Evolutionary conservation across 2,113 vertebrate species (phyloP), one percentile per base, ranked within the genome.

Genomic region (Saccopteryx leptura): DNA sequence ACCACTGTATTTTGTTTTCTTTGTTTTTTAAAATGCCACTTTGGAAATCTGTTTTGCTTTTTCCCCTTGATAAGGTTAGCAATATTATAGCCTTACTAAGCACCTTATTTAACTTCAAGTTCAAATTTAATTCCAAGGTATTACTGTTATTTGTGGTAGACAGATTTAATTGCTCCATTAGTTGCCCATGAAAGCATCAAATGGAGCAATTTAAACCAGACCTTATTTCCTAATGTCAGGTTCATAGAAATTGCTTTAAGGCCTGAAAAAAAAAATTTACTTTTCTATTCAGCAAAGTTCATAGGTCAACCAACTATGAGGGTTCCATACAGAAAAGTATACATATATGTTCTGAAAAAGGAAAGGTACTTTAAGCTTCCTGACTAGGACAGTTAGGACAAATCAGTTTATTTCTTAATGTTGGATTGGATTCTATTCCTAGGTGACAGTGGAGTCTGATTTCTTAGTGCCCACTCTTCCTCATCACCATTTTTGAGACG

Each of bases 91-190:
- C 11, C 5, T 92, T 50, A 61, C 9, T 2, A 76, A 81, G 17
- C 28, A 90, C 31, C 21, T 89, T 56, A 69, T 61, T 90, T 69
- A 28, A 61, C 31, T 65, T 31, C 1, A 23, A 63, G 3, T 72
- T 92, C 15, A 88, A 26, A 24, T 90, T 90, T 26, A 93, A 50
- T 69, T 90, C 52, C 24, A 69, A 12, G 24, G 21, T 79, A 52
- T 75, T 80, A 79, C 50, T 33, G 24, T 23, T 79, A 31, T 87
- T 90, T 89, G 46, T 78, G 52, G n/a, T 46, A 19, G 19, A 1
- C 26, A 92, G 50, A 90, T 56, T 76, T 86, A 80, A 56, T 78
- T 86, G 46, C 17, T 69, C 85, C 80, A 14, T 39, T 95, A 63
- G 24, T 52, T 85, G 54, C 46, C 81, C 50, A 52, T 23, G 21